Conservation (phyloP, 2,113 vertebrate genomes). For the Tenebrosternarchus preto region DNA sequence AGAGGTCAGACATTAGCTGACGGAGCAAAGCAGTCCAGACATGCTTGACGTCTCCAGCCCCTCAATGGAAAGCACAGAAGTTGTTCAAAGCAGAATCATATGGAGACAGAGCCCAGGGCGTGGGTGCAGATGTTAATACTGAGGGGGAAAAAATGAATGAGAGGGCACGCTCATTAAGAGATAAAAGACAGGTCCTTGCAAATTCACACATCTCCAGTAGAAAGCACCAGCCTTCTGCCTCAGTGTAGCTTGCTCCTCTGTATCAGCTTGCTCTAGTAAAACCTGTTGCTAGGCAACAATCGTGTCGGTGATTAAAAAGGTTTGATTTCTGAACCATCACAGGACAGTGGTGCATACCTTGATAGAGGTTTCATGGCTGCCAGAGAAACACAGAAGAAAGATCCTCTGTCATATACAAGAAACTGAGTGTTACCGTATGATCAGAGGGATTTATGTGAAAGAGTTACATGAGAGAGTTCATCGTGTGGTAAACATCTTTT, state of each 20-base stretch:
- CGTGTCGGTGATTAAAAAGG: slow-evolving; percentile 72
- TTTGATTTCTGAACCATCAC: slow-evolving; percentile 75
- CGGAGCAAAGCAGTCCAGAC: slow-evolving; percentile 26
- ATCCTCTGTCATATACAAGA: slow-evolving; percentile 9
- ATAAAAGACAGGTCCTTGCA: slow-evolving; percentile 9
- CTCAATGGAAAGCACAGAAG: neutral
- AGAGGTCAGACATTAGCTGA: slow-evolving; percentile 44
- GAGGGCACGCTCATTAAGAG: slow-evolving; percentile 36
- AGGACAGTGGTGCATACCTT: slow-evolving; percentile 66
- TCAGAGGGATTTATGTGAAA: slow-evolving; percentile 54
- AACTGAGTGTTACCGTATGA: slow-evolving; percentile 48
- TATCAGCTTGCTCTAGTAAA: slow-evolving; percentile 30
- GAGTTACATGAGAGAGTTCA: slow-evolving; percentile 63
- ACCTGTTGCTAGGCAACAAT: slow-evolving; percentile 73
- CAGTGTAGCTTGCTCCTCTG: slow-evolving; percentile 14
- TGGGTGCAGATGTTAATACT: slow-evolving; percentile 22
- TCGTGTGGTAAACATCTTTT: slow-evolving; percentile 52
- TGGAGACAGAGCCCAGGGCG: slow-evolving; percentile 11
- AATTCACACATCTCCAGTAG: slow-evolving; percentile 30
- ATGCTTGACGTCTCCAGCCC: slow-evolving; percentile 29
- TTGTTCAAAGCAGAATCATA: slow-evolving; percentile 20
- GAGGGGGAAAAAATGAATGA: slow-evolving; percentile 34
- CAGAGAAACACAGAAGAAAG: slow-evolving; percentile 34
- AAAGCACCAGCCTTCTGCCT: slow-evolving; percentile 9
- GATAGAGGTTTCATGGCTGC: slow-evolving; percentile 59